Percentiles rank a stretch among this genome's conserved stretches.
phyloP scores from a whole-genome alignment of 2,797 vertebrate species.

The Poeciliopsis paucimaculata region DNA sequence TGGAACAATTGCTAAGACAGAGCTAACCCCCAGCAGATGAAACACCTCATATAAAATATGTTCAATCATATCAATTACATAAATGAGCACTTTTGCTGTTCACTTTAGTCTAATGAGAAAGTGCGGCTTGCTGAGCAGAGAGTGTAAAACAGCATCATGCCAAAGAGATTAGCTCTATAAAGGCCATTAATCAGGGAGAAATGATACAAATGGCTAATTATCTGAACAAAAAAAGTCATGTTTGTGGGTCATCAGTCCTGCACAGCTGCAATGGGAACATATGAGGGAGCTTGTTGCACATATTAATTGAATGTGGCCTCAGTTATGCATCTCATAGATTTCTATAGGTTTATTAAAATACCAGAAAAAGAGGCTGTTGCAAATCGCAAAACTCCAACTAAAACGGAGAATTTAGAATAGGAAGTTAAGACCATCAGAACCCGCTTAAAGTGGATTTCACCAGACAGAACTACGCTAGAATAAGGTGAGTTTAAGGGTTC shows the following conservation, averaged over 20 bases:
- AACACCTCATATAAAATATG: constrained; percentile 64
- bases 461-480: neutral
- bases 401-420: neutral
- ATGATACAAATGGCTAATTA: constrained; percentile 77
- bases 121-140: constrained; percentile 71
- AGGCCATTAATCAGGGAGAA: constrained; percentile 65
- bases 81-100: constrained; percentile 76
- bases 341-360: neutral
- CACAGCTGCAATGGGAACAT: constrained; percentile 37
- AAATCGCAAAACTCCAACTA: neutral
- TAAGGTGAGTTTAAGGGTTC: neutral
- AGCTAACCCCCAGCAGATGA: constrained; percentile 39
- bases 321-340: neutral
- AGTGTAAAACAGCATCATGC: constrained; percentile 57
- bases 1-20: constrained; percentile 30
- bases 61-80: constrained; percentile 70
- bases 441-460: neutral
- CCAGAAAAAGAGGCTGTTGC: neutral
- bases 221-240: constrained; percentile 56
- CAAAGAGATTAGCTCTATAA: constrained; percentile 54
- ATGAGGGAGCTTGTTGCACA: neutral
- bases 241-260: constrained; percentile 56
- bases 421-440: neutral
- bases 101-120: constrained; percentile 76
- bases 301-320: neutral